Conservation (phyloP, 2,888 invertebrate species). For the Drosophila subsilvestris region DNA sequence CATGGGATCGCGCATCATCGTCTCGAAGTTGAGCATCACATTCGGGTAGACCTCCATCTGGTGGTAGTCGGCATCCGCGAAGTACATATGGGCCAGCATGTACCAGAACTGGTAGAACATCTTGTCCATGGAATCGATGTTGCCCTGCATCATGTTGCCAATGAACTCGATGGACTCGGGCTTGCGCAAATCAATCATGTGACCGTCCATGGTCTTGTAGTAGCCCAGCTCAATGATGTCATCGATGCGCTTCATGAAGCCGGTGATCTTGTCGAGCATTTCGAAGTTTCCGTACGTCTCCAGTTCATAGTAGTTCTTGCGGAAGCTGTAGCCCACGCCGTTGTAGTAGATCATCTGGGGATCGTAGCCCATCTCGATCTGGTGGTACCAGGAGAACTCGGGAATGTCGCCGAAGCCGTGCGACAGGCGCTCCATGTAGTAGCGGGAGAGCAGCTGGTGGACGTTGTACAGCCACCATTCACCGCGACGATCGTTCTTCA, state of each 20-base stretch:
- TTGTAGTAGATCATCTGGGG: conserved; percentile 87
- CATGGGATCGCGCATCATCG: conserved; percentile 89
- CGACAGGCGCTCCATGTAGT: conserved; percentile 90
- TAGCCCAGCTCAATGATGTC: conserved; percentile 85
- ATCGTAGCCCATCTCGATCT: conserved; percentile 87
- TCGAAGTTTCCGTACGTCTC: conserved; percentile 84
- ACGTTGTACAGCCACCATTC: conserved; percentile 88
- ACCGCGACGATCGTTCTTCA: conserved; percentile 87
- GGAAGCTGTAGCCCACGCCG: conserved; percentile 88
- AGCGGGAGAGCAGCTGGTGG: conserved; percentile 89
- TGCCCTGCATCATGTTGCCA: conserved; percentile 86
- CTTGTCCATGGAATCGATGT: conserved; percentile 82
- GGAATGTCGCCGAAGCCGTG: conserved; percentile 88
- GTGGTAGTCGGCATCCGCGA: conserved; percentile 64
- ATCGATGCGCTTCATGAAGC: conserved; percentile 84
- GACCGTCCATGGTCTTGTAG: conserved; percentile 74
- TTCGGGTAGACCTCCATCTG: conserved; percentile 84
- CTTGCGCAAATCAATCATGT: conserved; percentile 75
- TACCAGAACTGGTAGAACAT: conserved; percentile 80
- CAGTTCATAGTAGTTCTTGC: conserved; percentile 86
- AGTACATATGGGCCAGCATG: conserved; percentile 67
- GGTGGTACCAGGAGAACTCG: conserved; percentile 85
- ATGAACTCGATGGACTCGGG: conserved; percentile 85
- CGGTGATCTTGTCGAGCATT: conserved; percentile 60
- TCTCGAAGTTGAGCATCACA: conserved; percentile 88